Percentiles rank a stretch among this genome's conserved stretches.
phyloP scores from a whole-genome alignment of 2,888 invertebrate genomes.

The Cheilosia scutellata region DNA sequence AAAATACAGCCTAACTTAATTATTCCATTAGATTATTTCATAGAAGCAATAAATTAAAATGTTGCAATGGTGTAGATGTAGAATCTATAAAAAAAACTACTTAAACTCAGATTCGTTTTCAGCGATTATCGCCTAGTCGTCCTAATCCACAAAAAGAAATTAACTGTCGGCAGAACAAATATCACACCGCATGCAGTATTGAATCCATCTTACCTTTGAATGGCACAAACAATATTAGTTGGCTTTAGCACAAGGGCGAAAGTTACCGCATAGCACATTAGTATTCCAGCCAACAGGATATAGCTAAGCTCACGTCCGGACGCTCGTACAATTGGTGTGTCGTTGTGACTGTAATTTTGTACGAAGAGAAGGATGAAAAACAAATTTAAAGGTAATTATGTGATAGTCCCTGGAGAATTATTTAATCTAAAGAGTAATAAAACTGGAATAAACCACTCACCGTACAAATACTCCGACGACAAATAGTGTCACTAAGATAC shows the following conservation, averaged over 20 bases:
- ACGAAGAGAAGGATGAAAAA: constrained; percentile 19
- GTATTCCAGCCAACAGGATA: constrained; percentile 94
- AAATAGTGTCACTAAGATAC: constrained; percentile 92
- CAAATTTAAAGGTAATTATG: constrained; percentile 62
- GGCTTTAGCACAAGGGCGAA: constrained; percentile 95
- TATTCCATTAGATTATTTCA: too few species aligned
- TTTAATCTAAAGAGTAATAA: constrained; percentile 31
- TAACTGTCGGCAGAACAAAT: neutral
- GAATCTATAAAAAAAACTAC: neutral
- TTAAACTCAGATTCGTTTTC: neutral
- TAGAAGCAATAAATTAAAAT: too few species aligned
- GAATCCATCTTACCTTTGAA: constrained; percentile 92
- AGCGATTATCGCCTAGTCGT: neutral
- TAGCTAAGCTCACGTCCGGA: constrained; percentile 96
- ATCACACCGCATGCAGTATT: neutral
- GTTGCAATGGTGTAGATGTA: too few species aligned
- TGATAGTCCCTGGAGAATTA: constrained; percentile 55
- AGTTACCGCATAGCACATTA: constrained; percentile 96
- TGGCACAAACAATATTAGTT: constrained; percentile 94
- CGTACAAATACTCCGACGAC: constrained; percentile 92
- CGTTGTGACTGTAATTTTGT: constrained; percentile 87
- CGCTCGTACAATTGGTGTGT: constrained; percentile 98
- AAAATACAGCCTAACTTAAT: too few species aligned
- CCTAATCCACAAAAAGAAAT: neutral
- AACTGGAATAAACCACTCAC: constrained; percentile 78